phyloP scores from a whole-genome alignment of 1,140 invertebrate genomes.

The Pentalonia nigronervosa region DNA sequence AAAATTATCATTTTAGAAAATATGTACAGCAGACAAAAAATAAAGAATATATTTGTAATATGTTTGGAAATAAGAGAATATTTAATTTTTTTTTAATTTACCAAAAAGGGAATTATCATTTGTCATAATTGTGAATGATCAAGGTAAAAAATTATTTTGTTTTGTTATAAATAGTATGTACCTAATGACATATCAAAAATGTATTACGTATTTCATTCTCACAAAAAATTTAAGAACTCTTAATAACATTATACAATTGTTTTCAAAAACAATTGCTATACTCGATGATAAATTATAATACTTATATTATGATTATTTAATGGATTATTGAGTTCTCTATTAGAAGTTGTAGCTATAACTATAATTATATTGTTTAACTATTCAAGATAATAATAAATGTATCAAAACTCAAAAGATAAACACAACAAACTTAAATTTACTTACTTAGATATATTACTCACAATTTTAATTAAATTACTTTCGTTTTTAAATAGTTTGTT shows the following conservation, averaged over 20 bases:
- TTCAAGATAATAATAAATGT: not conserved
- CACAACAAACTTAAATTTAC: not conserved
- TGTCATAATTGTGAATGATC: no score
- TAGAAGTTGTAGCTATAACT: not conserved
- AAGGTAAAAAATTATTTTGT: no score
- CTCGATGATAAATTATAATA: not conserved
- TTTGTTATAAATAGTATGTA: no score
- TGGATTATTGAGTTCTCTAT: not conserved
- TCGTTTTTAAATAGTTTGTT: not conserved
- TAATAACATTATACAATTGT: not conserved
- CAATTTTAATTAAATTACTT: not conserved
- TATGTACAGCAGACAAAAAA: not conserved
- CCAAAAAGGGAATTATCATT: no score
- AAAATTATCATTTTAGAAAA: not conserved
- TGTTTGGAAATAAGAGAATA: no score
- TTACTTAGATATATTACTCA: not conserved
- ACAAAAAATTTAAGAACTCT: not conserved
- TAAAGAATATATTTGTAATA: no score
- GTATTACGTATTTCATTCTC: no score
- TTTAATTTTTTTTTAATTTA: no score
- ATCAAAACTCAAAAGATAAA: not conserved
- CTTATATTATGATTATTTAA: not conserved
- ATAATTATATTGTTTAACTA: not conserved
- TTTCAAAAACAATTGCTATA: not conserved
- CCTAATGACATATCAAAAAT: no score